phyloP scores from a whole-genome alignment of 1,140 invertebrate genomes.

The Himalopsyche phryganea region DNA sequence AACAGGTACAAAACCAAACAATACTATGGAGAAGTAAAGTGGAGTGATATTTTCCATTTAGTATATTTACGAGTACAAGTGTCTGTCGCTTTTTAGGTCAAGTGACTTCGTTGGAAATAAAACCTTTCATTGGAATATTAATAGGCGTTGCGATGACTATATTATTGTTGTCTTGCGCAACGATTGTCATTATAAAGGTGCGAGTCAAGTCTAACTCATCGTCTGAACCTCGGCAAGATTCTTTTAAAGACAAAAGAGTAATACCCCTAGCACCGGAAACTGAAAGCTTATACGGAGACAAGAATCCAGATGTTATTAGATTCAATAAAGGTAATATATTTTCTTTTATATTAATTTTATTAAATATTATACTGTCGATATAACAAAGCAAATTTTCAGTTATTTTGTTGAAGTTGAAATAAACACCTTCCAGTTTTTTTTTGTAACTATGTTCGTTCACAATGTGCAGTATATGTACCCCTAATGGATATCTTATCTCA shows the following conservation, averaged over 20 bases:
- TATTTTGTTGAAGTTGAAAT: too few relatives aligned
- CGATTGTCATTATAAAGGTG: constrained; percentile 8
- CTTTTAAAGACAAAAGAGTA: constrained; percentile 23
- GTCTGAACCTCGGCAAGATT: constrained; percentile 11
- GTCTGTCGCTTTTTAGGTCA: too few relatives aligned
- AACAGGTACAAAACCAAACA: too few relatives aligned
- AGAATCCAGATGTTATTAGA: constrained; percentile 75
- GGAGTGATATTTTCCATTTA: not conserved
- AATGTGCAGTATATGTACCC: too few relatives aligned
- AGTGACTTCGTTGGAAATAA: constrained; percentile 15
- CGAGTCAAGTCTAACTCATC: constrained; percentile 11
- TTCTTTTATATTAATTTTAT: too few relatives aligned
- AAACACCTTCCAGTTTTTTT: not conserved
- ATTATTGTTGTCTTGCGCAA: not conserved
- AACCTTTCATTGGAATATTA: constrained; percentile 17
- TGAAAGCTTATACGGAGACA: constrained; percentile 57
- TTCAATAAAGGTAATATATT: constrained; percentile 68
- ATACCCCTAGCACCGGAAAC: constrained; percentile 21
- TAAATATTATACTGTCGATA: too few relatives aligned
- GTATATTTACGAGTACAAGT: too few relatives aligned
- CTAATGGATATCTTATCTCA: too few relatives aligned
- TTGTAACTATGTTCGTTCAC: too few relatives aligned
- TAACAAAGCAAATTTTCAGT: too few relatives aligned
- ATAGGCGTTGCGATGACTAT: constrained; percentile 19
- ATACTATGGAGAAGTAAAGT: too few relatives aligned